Percentiles rank a stretch among this genome's conserved stretches.
Evolutionary conservation across 2,888 invertebrate species (phyloP).

Genomic region (Eristalis intricaria): DNA sequence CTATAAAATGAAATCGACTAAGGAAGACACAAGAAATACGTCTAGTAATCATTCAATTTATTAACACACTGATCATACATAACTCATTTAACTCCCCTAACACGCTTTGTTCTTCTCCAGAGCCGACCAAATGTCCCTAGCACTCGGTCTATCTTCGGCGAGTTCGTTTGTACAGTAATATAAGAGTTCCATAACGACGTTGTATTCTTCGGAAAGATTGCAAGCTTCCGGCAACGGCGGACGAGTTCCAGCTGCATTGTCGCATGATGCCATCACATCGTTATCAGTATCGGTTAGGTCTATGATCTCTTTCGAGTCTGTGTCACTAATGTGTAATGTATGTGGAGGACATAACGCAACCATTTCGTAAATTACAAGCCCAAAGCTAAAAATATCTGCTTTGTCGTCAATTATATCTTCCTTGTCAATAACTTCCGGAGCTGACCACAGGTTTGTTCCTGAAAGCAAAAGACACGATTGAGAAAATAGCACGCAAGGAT

Average conservation of each 20-base stretch:
- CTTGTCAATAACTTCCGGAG: conserved; percentile 88
- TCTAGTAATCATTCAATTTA: too few species aligned
- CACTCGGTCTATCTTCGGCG: conserved; percentile 84
- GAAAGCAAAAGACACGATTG: background rate
- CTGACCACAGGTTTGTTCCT: conserved; percentile 91
- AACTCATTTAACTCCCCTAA: background rate
- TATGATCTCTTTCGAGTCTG: conserved; percentile 75
- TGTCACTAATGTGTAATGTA: conserved; percentile 77
- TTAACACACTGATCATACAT: background rate
- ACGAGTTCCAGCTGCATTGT: conserved; percentile 84
- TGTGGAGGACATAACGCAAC: conserved; percentile 88
- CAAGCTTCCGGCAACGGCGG: conserved; percentile 86
- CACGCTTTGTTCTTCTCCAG: conserved; percentile 37
- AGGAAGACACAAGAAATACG: too few species aligned
- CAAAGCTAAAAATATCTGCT: conserved; percentile 91
- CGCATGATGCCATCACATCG: conserved; percentile 3
- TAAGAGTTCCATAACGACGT: conserved; percentile 86
- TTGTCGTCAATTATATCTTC: conserved; percentile 85
- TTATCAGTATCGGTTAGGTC: conserved; percentile 49
- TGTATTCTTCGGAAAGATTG: conserved; percentile 84
- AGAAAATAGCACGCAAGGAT: background rate
- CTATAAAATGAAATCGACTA: too few species aligned
- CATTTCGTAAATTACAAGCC: conserved; percentile 91
- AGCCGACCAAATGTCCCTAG: conserved; percentile 81
- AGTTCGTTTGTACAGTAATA: conserved; percentile 86